Conservation (phyloP, 2,888 invertebrate species). For the Epiblema foenella region DNA sequence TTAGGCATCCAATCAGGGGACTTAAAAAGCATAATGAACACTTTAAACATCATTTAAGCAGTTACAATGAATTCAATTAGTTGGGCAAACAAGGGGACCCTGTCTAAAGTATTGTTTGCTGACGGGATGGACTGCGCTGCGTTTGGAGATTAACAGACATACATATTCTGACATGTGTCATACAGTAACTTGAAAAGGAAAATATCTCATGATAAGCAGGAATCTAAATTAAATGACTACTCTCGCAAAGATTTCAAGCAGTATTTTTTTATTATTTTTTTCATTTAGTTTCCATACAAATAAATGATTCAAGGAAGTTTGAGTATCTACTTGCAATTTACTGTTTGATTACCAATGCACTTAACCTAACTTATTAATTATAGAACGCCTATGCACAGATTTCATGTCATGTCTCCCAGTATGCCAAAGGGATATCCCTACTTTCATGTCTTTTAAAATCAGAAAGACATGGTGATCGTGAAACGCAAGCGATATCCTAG, state of each 20-base stretch:
- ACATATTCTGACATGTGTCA: background rate
- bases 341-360: too few relatives aligned
- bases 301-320: too few relatives aligned
- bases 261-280: too few relatives aligned
- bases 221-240: too few relatives aligned
- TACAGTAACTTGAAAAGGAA: too few relatives aligned
- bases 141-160: conserved; percentile 29
- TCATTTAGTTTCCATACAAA: too few relatives aligned
- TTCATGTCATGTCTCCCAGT: too few relatives aligned
- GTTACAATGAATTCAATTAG: conserved; percentile 82
- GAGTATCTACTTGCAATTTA: too few relatives aligned
- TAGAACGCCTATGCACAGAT: too few relatives aligned
- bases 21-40: conserved; percentile 53
- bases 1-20: conserved; percentile 40
- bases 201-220: too few relatives aligned
- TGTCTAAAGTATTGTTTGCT: conserved; percentile 67
- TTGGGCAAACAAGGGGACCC: conserved; percentile 65
- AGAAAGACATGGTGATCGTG: background rate
- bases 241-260: too few relatives aligned
- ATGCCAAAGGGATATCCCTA: background rate
- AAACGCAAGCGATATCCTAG: background rate
- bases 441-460: background rate
- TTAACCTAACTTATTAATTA: too few relatives aligned
- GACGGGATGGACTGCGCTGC: conserved; percentile 24
- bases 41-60: conserved; percentile 74